A percentile compares a stretch with the other conserved stretches of the same genome.
phyloP scores from a whole-genome alignment of 2,797 vertebrate genomes.

The Sebastes matsubarae region DNA sequence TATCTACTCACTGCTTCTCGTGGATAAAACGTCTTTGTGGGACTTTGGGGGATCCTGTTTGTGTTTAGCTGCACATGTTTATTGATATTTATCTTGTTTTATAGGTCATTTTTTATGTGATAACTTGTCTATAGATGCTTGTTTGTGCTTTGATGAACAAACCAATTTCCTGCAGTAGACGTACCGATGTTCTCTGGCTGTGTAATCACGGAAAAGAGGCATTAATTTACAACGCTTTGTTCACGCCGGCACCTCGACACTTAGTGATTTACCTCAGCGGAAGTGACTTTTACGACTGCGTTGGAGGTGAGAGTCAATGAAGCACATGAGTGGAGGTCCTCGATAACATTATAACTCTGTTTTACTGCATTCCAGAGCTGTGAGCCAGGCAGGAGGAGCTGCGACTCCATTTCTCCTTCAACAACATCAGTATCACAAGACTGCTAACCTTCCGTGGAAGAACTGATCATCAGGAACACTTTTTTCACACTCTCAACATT shows the following conservation, averaged over 20 bases:
- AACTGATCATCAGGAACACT: neutral
- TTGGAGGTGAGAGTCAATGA: conserved; percentile 56
- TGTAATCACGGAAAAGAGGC: neutral
- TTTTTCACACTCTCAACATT: neutral
- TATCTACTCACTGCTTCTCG: neutral
- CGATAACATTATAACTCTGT: conserved; percentile 45
- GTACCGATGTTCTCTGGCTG: neutral
- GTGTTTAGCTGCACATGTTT: neutral
- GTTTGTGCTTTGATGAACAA: neutral
- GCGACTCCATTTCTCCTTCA: conserved; percentile 28
- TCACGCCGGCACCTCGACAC: conserved; percentile 1
- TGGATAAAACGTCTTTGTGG: neutral
- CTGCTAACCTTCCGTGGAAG: neutral
- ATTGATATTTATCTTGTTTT: neutral
- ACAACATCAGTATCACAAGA: neutral
- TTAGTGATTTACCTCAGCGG: conserved; percentile 28
- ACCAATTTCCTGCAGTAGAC: conserved; percentile 9
- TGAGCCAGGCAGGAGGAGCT: conserved; percentile 24
- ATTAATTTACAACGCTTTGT: conserved; percentile 18
- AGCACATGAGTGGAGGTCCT: conserved; percentile 51
- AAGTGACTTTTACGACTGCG: conserved; percentile 40
- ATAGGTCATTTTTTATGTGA: neutral
- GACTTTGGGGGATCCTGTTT: neutral
- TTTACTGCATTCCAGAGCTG: conserved; percentile 38
- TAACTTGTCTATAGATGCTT: neutral